These are phyloP conservation scores for Drosophila greeni DNA, from an alignment of 2,888 invertebrate species.

Conservation along the genomic window DNA sequence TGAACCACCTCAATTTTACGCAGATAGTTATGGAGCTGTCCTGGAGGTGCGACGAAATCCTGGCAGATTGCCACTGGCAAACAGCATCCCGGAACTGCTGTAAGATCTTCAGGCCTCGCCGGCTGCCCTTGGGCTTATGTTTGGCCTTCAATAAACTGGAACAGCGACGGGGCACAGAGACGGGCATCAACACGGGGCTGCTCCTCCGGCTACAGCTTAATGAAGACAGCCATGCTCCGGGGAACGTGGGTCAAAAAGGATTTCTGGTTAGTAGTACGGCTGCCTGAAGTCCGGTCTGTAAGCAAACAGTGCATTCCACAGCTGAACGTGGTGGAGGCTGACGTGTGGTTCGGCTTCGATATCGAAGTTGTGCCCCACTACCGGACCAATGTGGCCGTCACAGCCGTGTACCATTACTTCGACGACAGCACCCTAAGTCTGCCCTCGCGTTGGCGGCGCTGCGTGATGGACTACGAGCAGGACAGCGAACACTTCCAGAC, in stretches of 20 bases:
- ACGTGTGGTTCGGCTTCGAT: conserved; percentile 62
- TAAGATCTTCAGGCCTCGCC: conserved; percentile 78
- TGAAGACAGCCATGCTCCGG: conserved; percentile 61
- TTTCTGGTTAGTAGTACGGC: conserved; percentile 48
- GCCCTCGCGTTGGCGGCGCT: conserved; percentile 57
- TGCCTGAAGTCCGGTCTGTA: no score
- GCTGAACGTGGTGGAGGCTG: conserved; percentile 61
- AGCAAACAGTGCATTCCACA: conserved; percentile 8
- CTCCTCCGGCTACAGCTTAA: conserved; percentile 53
- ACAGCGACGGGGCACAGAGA: conserved; percentile 45
- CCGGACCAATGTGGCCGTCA: conserved; percentile 56
- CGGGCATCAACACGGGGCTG: conserved; percentile 59
- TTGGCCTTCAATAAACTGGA: conserved; percentile 78
- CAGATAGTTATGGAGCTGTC: conserved; percentile 69
- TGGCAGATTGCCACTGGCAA: conserved; percentile 78
- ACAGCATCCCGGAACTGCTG: conserved; percentile 77
- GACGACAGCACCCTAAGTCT: conserved; percentile 58
- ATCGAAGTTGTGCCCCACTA: conserved; percentile 55
- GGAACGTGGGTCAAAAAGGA: conserved; percentile 46
- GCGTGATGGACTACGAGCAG: conserved; percentile 67
- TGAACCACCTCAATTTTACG: conserved; percentile 75
- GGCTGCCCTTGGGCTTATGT: conserved; percentile 78
- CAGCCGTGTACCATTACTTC: conserved; percentile 60
- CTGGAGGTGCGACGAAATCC: conserved; percentile 78
- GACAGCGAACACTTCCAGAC: conserved; percentile 54